Percentiles rank a stretch among this genome's conserved stretches.
These are phyloP conservation scores for Lanius ludovicianus DNA, from an alignment of 2,113 vertebrate genomes.

Conservation along the genomic window DNA sequence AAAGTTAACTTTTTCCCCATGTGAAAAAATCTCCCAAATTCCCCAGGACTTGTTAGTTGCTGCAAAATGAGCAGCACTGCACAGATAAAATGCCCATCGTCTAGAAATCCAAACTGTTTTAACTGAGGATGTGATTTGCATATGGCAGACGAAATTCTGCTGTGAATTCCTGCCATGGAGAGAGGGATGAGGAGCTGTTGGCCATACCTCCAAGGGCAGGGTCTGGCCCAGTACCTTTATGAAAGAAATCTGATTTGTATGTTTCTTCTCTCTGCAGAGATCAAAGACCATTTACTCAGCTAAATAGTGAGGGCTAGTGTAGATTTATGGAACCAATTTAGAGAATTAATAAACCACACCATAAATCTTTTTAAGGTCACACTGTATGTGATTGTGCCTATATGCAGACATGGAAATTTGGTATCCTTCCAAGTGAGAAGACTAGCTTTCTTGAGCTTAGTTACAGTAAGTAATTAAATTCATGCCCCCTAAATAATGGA, in stretches of 20 bases:
- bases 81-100: neutral
- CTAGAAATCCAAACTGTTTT: neutral
- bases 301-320: conserved; percentile 35
- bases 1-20: neutral
- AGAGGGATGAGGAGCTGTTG: neutral
- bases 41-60: neutral
- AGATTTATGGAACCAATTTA: conserved; percentile 75
- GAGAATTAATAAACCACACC: conserved; percentile 70
- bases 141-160: neutral
- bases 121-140: neutral
- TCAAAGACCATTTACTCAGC: conserved; percentile 56
- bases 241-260: conserved; percentile 65
- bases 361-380: conserved; percentile 72
- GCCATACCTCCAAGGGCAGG: neutral
- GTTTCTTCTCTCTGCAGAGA: conserved; percentile 61
- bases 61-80: neutral
- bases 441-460: conserved; percentile 57
- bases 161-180: neutral
- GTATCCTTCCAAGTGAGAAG: conserved; percentile 66
- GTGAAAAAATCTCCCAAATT: neutral
- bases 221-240: conserved; percentile 31
- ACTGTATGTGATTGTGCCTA: conserved; percentile 57
- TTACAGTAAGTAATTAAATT: conserved; percentile 71
- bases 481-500: conserved; percentile 56
- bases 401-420: conserved; percentile 66